Evolutionary conservation across 2,113 vertebrate species (phyloP).

Genomic region (Equus przewalskii): DNA sequence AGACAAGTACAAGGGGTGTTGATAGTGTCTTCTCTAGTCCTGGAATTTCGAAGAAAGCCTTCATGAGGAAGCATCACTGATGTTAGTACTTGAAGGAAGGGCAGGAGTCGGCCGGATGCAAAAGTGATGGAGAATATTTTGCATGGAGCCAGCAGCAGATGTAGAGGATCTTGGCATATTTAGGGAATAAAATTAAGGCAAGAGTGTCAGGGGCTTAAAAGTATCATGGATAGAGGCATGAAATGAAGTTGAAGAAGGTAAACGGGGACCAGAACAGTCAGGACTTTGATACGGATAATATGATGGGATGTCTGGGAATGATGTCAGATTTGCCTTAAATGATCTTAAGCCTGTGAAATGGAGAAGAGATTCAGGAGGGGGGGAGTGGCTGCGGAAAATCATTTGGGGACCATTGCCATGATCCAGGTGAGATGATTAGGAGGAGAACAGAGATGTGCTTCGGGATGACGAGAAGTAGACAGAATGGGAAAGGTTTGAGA

Average conservation of each 20-base stretch:
- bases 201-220: not conserved
- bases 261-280: too few species aligned
- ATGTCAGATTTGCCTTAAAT: not conserved
- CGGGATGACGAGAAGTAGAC: not conserved
- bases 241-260: not conserved
- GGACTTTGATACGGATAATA: not conserved
- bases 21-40: not conserved
- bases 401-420: not conserved
- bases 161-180: not conserved
- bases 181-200: not conserved
- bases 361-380: not conserved
- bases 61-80: not conserved
- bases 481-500: not conserved
- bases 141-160: fast-evolving
- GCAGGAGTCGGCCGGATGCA: not conserved
- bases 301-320: fast-evolving
- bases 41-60: not conserved
- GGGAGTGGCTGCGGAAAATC: not conserved
- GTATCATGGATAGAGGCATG: not conserved
- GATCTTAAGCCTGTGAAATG: not conserved
- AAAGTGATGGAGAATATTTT: not conserved
- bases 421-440: not conserved
- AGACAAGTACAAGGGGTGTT: not conserved
- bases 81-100: not conserved
- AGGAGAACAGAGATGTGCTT: fast-evolving